Percentiles rank a stretch among this genome's conserved stretches.
Conservation (phyloP, 2,888 invertebrate genomes). For the Cantharis rufa region DNA sequence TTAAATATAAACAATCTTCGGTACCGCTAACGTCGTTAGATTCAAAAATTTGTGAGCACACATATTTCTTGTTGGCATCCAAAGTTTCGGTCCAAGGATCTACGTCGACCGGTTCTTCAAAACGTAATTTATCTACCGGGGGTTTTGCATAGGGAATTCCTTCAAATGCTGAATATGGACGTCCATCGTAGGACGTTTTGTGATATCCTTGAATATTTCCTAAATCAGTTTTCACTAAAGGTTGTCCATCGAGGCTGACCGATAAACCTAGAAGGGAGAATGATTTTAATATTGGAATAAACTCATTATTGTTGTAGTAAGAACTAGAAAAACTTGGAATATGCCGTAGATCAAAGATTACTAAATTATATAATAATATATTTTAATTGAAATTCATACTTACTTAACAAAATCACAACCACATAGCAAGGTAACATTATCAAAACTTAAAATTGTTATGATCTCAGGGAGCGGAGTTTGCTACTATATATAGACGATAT, state of each 20-base stretch:
- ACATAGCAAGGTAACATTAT: neutral
- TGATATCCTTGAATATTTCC: constrained; percentile 3
- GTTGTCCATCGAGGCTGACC: neutral
- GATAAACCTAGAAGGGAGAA: neutral
- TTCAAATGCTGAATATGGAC: constrained; percentile 1
- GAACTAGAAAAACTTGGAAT: neutral
- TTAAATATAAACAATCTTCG: constrained; percentile 67
- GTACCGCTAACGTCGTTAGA: constrained; percentile 52
- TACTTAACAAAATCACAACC: neutral
- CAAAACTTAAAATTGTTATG: neutral
- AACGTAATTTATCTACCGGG: constrained; percentile 4
- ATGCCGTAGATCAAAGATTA: no score
- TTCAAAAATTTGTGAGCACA: neutral
- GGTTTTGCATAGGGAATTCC: constrained; percentile 15
- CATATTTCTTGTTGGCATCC: neutral
- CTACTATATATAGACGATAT: neutral
- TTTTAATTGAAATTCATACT: neutral
- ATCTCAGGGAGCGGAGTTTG: neutral
- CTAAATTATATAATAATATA: no score
- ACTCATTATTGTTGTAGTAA: neutral
- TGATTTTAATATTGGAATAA: neutral
- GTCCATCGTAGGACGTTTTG: neutral
- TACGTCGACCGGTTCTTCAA: neutral
- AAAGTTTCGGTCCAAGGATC: constrained; percentile 4
- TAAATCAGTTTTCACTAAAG: neutral